Evolutionary conservation across 2,797 vertebrate species (phyloP), one percentile per base, ranked within the genome.

Genomic region (Coregonus suidteri): DNA sequence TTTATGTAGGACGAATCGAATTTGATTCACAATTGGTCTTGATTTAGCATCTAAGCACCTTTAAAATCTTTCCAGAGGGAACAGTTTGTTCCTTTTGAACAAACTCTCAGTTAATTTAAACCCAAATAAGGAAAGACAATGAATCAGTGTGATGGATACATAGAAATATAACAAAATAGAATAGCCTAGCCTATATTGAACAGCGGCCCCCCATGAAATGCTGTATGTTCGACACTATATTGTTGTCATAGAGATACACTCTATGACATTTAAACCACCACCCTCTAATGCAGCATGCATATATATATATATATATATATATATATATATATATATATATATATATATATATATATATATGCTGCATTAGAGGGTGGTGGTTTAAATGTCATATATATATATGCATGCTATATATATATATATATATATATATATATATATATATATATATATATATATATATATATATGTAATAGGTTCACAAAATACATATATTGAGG

Each of bases 11-110:
- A 68, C 31, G 14, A 35, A 34, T 68, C 31, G 30, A 67, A 66
- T 66, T 66, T 66, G 64, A 66, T 34, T 66, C 64, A 66, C 64
- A 66, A 66, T 31, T 30, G 64, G 64, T 59, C n/a, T 59, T 59
- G 56, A 59, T 59, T 59, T 59, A n/a, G 56, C n/a, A 59, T 59
- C 56, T 20, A 59, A 59, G 56, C 56, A 59, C n/a, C n/a, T 59
- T 20, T 59, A 20, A 20, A 59, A 59, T 59, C 18, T 59, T 59
- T 20, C 56, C 56, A n/a, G 56, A 20, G 56, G 56, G 18, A 59
- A 20, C 56, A n/a, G 20, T 59, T n/a, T 20, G 18, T 59, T 59
- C 56, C 56, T 59, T 59, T 59, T 59, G 56, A 59, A 59, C n/a
- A 59, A 2, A 59, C 14, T 59, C 18, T 18, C 56, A 20, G 5